Evolutionary conservation across 2,888 invertebrate genomes (phyloP).

Genomic region (Athalia cordata): DNA sequence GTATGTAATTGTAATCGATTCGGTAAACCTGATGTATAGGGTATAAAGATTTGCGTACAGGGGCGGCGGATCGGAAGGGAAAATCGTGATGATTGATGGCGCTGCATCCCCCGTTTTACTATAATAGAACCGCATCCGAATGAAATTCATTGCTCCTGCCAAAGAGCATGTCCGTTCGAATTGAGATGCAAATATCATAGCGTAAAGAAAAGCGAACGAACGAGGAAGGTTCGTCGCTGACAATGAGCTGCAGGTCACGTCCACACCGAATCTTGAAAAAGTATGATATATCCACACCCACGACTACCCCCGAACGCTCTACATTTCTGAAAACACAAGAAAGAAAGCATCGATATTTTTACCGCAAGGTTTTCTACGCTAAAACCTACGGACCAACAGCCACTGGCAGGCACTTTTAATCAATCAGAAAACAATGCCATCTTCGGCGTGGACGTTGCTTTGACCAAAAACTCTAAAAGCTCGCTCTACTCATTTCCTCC

Average conservation of each 20-base stretch:
- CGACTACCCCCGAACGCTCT: too few relatives aligned
- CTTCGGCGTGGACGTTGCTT: background rate
- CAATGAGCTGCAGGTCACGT: too few relatives aligned
- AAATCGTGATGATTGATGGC: slow-evolving; percentile 33
- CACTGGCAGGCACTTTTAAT: background rate
- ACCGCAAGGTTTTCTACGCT: background rate
- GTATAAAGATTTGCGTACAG: background rate
- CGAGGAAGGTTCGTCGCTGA: too few relatives aligned
- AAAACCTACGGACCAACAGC: background rate
- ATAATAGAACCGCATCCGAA: slow-evolving; percentile 46
- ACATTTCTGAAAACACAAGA: too few relatives aligned
- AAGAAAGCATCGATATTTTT: background rate
- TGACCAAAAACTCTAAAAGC: background rate
- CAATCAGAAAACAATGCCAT: background rate
- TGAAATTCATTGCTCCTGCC: slow-evolving; percentile 56
- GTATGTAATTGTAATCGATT: too few relatives aligned
- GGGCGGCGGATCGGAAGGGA: background rate
- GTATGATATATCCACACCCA: too few relatives aligned
- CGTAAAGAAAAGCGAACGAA: too few relatives aligned
- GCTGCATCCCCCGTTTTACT: background rate
- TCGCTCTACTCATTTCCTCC: background rate
- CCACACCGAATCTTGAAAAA: too few relatives aligned
- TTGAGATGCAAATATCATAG: slow-evolving; percentile 57
- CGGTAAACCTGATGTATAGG: too few relatives aligned
- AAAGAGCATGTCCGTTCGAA: slow-evolving; percentile 52